Evolutionary conservation across 1,140 invertebrate genomes (phyloP).

Genomic region (Hirudo medicinalis): DNA sequence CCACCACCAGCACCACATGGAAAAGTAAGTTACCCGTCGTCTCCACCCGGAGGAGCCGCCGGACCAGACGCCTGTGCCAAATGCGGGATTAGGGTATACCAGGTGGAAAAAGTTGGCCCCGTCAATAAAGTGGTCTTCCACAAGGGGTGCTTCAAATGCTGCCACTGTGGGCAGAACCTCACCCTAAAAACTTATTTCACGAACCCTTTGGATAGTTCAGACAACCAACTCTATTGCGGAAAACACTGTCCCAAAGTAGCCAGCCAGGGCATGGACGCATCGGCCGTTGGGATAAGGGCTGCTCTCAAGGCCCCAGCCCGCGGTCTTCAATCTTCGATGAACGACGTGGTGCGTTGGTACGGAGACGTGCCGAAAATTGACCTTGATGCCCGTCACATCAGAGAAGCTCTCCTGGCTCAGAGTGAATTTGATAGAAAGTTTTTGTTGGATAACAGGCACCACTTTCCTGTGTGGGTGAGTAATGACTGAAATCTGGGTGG

Average conservation of each 20-base stretch:
- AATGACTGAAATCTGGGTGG: no score
- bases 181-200: conserved; percentile 96
- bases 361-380: conserved; percentile 57
- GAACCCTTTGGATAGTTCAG: conserved; percentile 84
- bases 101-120: conserved; percentile 67
- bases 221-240: conserved; percentile 92
- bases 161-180: conserved; percentile 77
- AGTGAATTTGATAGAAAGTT: conserved; percentile 8
- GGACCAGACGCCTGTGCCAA: conserved; percentile 32
- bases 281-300: conserved; percentile 73
- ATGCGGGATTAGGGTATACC: conserved; percentile 44
- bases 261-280: conserved; percentile 67
- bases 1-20: no score
- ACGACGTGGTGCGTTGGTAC: conserved; percentile 5
- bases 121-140: conserved; percentile 95
- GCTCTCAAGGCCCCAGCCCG: conserved; percentile 39
- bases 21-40: no score
- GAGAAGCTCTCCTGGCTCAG: conserved; percentile 38
- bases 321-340: conserved; percentile 32
- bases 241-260: conserved; percentile 88
- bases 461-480: not conserved
- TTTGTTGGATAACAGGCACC: conserved; percentile 12
- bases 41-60: not conserved
- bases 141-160: conserved; percentile 88
- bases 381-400: conserved; percentile 73